Base-by-base conservation (phyloP, 2,113 vertebrate genomes). In the Pachypanchax playfairii region DNA sequence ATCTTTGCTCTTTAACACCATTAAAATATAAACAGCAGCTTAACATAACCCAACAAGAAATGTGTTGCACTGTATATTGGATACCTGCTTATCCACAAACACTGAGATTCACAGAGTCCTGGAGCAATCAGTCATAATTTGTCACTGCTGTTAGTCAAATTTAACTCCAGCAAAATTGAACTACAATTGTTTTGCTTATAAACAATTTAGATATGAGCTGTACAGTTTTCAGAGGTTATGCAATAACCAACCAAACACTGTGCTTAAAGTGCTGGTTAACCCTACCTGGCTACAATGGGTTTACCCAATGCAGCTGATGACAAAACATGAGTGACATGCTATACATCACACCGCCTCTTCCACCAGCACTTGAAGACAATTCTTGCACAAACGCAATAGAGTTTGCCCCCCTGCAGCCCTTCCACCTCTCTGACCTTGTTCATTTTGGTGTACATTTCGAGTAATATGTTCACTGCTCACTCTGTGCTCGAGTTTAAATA, bases 371-470 rank as follows among this genome's bases (percentile, higher is more conserved):
- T 9, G 33, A 18, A 51, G 49, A 18, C 49, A 13, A 26, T n/a
- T 28, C 14, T 25, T 29, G 49, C 48, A 51, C 43, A 46, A 24
- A 24, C 28, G 33, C 48, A 41, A 41, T 41, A 41, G 12, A 41
- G 6, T 41, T 41, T 15, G 39, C 39, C n/a, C 13, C 39, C n/a
- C n/a, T 20, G 4, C 11, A 24, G 15, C 29, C 49, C 4, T 8
- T 20, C 13, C 50, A 36, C 18, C 1, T 33, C 31, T 53, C 31
- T 53, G 50, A 33, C 21, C 50, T 36, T 28, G 5, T 26, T 47
- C 12, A 26, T 47, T 48, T 48, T 6, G 24, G 25, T 48, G 46
- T 15, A 4, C 46, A 6, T 48, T 48, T 26, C 46, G 5, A 48
- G 46, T 28, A 48, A 35, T 33, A 3, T 22, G 33, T 36, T 48